A percentile compares a stretch with the other conserved stretches of the same genome.
Conservation (phyloP, 2,797 vertebrate genomes). For the Salmo trutta region DNA sequence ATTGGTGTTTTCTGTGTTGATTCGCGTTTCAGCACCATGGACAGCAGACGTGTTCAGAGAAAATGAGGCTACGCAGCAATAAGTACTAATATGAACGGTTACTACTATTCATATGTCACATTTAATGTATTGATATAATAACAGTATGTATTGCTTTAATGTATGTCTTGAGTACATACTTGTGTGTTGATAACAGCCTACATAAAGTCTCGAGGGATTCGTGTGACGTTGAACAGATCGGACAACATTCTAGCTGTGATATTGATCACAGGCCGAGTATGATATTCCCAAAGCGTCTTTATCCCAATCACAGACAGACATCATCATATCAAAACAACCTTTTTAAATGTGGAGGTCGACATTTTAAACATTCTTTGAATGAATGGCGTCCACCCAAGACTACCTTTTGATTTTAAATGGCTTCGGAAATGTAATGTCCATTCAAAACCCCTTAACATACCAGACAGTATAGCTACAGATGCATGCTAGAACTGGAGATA, state of each 20-base stretch:
- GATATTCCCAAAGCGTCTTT: not conserved
- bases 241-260: not conserved
- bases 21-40: constrained; percentile 55
- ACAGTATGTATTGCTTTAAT: not conserved
- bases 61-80: not conserved
- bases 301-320: not conserved
- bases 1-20: not conserved
- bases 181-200: not conserved
- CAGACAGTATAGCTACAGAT: not conserved
- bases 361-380: not conserved
- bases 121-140: not conserved
- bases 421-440: not conserved
- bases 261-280: not conserved
- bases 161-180: not conserved
- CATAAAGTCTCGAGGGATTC: too few species aligned
- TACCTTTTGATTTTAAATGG: not conserved
- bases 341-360: not conserved
- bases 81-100: not conserved
- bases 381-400: not conserved
- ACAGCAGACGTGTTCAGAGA: constrained; percentile 32
- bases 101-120: not conserved
- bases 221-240: too few species aligned
- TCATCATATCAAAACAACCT: not conserved
- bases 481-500: not conserved
- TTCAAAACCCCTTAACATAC: not conserved